Conservation (phyloP, 2,797 vertebrate genomes). For the Monodelphis domestica region DNA sequence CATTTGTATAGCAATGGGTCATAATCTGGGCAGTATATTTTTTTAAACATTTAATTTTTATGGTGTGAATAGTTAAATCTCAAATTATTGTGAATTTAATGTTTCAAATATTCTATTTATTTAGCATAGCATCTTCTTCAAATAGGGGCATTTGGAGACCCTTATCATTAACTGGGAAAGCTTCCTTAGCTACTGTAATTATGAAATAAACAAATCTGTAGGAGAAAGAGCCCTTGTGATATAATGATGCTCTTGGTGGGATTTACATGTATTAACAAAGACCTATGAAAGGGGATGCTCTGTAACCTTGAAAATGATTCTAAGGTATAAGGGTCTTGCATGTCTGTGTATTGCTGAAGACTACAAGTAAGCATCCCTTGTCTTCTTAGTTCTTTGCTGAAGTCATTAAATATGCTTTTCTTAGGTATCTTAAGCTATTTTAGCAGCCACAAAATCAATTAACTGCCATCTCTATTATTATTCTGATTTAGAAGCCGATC, state of each 20-base stretch:
- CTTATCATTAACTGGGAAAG: background rate
- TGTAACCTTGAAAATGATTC: background rate
- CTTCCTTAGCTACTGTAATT: background rate
- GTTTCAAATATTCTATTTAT: background rate
- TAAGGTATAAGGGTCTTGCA: background rate
- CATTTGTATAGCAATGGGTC: background rate
- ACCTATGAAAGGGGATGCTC: background rate
- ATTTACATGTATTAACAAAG: background rate
- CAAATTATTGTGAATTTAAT: background rate
- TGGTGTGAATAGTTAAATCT: background rate
- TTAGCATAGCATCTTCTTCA: background rate
- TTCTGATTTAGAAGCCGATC: background rate
- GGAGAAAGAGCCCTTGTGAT: background rate
- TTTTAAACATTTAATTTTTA: background rate
- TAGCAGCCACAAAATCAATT: slow-evolving; percentile 22
- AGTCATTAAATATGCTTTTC: background rate
- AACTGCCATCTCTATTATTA: background rate
- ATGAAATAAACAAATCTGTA: slow-evolving; percentile 2
- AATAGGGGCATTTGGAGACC: background rate
- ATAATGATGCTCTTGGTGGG: background rate
- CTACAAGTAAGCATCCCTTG: fast-evolving
- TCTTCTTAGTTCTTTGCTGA: background rate
- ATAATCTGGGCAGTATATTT: background rate
- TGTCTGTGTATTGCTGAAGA: background rate
- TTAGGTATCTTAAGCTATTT: slow-evolving; percentile 13